Evolutionary conservation across 2,797 vertebrate species (phyloP).

Genomic region (Otolemur crassicaudatus): DNA sequence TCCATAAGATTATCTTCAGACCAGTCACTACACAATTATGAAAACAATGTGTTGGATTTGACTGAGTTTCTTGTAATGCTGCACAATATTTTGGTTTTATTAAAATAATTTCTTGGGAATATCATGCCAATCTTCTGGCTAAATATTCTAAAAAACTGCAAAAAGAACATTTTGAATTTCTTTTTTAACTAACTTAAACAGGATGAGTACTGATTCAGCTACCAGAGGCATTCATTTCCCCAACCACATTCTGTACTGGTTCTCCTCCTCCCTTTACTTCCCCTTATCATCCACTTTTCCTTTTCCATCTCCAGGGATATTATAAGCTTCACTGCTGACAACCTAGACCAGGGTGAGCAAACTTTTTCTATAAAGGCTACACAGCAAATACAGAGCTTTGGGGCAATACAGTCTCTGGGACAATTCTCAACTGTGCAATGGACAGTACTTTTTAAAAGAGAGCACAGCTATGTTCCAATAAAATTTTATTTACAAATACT

Average conservation of each 20-base stretch:
- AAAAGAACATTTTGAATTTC: background rate
- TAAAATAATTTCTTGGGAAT: conserved; percentile 58
- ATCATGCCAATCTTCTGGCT: conserved; percentile 11
- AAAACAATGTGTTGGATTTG: conserved; percentile 54
- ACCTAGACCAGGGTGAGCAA: background rate
- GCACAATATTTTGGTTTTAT: conserved; percentile 48
- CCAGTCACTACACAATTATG: conserved; percentile 57
- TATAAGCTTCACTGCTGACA: conserved; percentile 13
- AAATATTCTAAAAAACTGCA: conserved; percentile 43
- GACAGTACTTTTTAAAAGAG: background rate
- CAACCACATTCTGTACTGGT: background rate
- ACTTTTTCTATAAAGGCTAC: conserved; percentile 39
- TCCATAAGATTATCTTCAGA: conserved; percentile 35
- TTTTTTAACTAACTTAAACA: conserved; percentile 55
- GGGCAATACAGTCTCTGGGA: conserved; percentile 14
- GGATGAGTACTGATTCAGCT: background rate
- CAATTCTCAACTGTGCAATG: background rate
- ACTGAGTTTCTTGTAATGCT: conserved; percentile 16
- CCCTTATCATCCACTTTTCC: background rate
- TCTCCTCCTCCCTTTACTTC: background rate
- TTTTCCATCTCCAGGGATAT: background rate
- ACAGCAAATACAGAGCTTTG: conserved; percentile 40
- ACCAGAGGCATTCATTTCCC: conserved; percentile 18
- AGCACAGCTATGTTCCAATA: conserved; percentile 8
- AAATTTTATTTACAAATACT: conserved; percentile 23